phyloP scores from a whole-genome alignment of 2,113 vertebrate species.

The Hippocampus barbouri region DNA sequence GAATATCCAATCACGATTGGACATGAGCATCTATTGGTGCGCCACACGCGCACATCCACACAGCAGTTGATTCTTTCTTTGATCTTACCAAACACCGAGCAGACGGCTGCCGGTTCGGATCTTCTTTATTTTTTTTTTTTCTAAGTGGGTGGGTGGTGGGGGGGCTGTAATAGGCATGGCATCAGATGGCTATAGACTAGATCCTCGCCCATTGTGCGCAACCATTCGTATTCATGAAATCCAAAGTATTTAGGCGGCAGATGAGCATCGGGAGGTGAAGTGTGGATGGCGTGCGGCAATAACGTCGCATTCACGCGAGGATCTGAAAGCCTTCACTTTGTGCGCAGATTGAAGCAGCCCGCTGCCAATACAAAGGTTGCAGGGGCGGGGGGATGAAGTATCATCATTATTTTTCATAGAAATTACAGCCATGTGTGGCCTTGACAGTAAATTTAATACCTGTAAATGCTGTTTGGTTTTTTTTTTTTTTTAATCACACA shows the following conservation, averaged over 20 bases:
- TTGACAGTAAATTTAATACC: constrained; percentile 52
- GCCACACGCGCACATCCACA: constrained; percentile 40
- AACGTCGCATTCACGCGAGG: constrained; percentile 64
- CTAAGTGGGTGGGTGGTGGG: constrained; percentile 9
- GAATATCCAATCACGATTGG: constrained; percentile 38
- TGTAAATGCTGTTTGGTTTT: constrained; percentile 30
- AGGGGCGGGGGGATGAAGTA: constrained; percentile 35
- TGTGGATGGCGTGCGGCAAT: constrained; percentile 63
- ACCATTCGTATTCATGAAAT: constrained; percentile 71
- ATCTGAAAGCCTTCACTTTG: constrained; percentile 62
- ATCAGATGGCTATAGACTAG: constrained; percentile 66
- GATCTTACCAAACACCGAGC: constrained; percentile 53
- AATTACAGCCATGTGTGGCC: constrained; percentile 48
- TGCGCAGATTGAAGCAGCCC: constrained; percentile 54
- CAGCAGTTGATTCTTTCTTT: constrained; percentile 46
- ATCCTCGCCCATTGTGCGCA: constrained; percentile 59
- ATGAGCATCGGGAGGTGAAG: constrained; percentile 66
- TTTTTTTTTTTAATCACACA: constrained; percentile 34
- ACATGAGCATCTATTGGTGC: constrained; percentile 47
- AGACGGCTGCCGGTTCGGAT: constrained; percentile 33
- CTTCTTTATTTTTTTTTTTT: constrained; percentile 28
- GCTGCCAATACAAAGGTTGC: constrained; percentile 48
- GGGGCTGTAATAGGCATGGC: constrained; percentile 40
- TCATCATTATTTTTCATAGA: constrained; percentile 47
- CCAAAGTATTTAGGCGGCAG: constrained; percentile 63